Base-by-base conservation (phyloP, 2,888 invertebrate genomes). In the Chloroclysta siterata region DNA sequence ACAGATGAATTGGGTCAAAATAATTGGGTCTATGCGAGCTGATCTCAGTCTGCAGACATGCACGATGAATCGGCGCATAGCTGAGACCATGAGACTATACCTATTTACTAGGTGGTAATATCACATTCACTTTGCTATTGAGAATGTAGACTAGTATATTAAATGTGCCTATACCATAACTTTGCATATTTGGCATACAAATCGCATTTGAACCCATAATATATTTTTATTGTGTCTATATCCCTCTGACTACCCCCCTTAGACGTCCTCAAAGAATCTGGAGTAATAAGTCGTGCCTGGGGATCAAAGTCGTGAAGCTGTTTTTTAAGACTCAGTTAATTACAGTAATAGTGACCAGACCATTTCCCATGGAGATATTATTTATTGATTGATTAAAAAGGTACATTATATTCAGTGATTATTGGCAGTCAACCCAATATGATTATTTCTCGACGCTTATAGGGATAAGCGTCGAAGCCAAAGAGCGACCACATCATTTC, bases 1-100 rank as follows among this genome's bases (percentile, higher is more conserved):
- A 51, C 60, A 47, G 47, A 57, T 50, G 63, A 73, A 73, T 68
- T 73, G 67, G 73, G 70, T 52, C 73, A 67, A 64, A 69, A 69
- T 66, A 72, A 72, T 72, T 72, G 68, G 70, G 59, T 47, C 65
- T 66, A 68, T 60, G 66, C 52, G 46, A 70, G 62, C 70, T 70
- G 71, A 70, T 73, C 70, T 70, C 65, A 69, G 70, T 46, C 47
- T 53, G 41, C 39, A 60, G 56, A 69, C 53, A 65, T 64, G 60
- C 51, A 62, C 63, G 56, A 68, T 69, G 66, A 71, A 62, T 65
- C 46, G 63, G 62, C 68, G 55, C 58, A 67, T 58, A 61, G 44
- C 57, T 55, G 46, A 66, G 29, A 60, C 46, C 48, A 67, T 65
- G 11, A 39, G 36, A 39, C 53, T 47, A n/a, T n/a, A 22, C 8